A percentile compares a stretch with the other conserved stretches of the same genome.
phyloP scores from a whole-genome alignment of 2,888 invertebrate species.

The Sphaerophoria rueppellii region DNA sequence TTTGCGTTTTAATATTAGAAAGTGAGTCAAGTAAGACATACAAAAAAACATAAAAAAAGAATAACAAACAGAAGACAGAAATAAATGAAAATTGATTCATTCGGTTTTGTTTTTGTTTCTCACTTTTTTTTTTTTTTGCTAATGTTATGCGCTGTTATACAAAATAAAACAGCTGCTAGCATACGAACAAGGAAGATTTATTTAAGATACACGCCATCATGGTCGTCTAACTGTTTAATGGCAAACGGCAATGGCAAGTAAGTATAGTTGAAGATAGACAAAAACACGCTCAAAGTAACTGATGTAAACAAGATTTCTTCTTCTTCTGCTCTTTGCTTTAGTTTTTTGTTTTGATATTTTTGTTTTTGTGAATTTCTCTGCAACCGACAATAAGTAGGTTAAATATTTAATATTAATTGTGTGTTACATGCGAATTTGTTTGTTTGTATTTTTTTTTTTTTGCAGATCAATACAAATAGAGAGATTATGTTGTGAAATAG shows the following conservation, averaged over 20 bases:
- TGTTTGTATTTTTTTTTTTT: not conserved
- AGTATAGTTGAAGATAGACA: conserved; percentile 8
- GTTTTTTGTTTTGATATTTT: not conserved
- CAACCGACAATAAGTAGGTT: conserved; percentile 30
- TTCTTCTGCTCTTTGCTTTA: not conserved
- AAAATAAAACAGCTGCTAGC: conserved; percentile 40
- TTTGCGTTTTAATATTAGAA: conserved; percentile 62
- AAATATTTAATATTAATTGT: conserved; percentile 31
- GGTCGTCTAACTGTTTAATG: conserved; percentile 16
- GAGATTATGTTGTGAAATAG: not conserved
- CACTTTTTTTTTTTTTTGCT: conserved; percentile 11
- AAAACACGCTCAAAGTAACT: conserved; percentile 24
- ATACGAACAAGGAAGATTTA: conserved; percentile 27
- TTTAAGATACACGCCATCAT: conserved; percentile 19
- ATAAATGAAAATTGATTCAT: conserved; percentile 51
- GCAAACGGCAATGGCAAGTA: conserved; percentile 13
- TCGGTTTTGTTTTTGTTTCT: conserved; percentile 24
- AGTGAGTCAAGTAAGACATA: conserved; percentile 53
- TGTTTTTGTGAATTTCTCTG: conserved; percentile 26
- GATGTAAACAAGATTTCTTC: conserved; percentile 41
- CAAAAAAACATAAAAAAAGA: not conserved
- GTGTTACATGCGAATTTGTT: conserved; percentile 19
- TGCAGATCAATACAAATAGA: not conserved
- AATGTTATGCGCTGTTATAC: conserved; percentile 35
- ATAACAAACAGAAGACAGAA: conserved; percentile 28